Evolutionary conservation across 2,113 vertebrate genomes (phyloP).

Genomic region (Proterorhinus semilunaris): DNA sequence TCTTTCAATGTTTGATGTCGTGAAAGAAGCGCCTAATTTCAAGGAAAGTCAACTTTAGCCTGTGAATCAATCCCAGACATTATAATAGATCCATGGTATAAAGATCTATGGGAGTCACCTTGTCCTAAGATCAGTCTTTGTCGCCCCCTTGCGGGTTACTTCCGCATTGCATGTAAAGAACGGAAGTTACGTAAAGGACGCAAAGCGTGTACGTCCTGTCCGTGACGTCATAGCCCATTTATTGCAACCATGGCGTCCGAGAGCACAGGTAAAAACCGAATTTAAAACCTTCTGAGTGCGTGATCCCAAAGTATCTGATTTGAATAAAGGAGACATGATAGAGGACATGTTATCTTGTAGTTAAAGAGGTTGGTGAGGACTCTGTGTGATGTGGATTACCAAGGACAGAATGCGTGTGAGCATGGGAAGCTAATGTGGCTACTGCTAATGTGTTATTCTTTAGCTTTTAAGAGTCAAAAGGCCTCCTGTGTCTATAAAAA

Average conservation of each 20-base stretch:
- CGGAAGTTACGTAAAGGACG: constrained; percentile 60
- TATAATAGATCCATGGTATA: too few species aligned
- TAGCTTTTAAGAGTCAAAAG: neutral
- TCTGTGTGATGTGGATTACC: too few species aligned
- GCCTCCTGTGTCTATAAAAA: too few species aligned
- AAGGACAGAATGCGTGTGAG: neutral
- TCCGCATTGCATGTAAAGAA: neutral
- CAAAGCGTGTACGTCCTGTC: neutral
- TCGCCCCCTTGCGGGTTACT: constrained; percentile 48
- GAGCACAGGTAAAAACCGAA: constrained; percentile 75
- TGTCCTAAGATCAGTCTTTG: constrained; percentile 1
- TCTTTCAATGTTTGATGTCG: too few species aligned
- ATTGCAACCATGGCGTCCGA: constrained; percentile 78
- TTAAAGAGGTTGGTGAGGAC: rapidly evolving
- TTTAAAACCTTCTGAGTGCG: neutral
- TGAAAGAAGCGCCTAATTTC: too few species aligned
- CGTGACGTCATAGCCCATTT: constrained; percentile 28
- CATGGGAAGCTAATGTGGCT: constrained; percentile 9
- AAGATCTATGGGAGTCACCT: neutral
- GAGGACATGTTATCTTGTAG: rapidly evolving
- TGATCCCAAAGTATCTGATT: rapidly evolving
- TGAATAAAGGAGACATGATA: too few species aligned
- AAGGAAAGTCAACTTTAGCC: neutral
- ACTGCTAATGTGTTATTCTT: constrained; percentile 27
- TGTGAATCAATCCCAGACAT: too few species aligned